A percentile compares a stretch with the other conserved stretches of the same genome.
Evolutionary conservation across 2,797 vertebrate species (phyloP).

Genomic region (Hafferia zeledoni): DNA sequence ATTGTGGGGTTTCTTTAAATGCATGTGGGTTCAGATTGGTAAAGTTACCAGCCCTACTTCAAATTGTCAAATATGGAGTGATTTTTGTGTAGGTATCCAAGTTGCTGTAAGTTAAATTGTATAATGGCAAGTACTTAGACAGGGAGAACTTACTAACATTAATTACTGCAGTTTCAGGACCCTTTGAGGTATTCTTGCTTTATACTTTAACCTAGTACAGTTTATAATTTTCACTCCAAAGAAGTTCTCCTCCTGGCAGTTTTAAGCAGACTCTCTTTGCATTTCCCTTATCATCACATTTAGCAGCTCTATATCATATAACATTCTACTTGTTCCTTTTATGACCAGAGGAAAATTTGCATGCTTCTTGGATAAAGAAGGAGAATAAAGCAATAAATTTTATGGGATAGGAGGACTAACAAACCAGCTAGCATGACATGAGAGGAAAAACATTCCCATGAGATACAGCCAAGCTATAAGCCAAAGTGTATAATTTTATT

Average conservation of each 20-base stretch:
- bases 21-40: background rate
- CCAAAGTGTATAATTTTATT: background rate
- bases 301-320: background rate
- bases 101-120: background rate
- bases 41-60: background rate
- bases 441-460: background rate
- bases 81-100: background rate
- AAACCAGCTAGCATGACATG: background rate
- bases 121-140: background rate
- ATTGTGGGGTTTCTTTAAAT: background rate
- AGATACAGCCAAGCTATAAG: background rate
- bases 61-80: background rate
- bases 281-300: background rate
- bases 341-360: background rate
- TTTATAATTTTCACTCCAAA: background rate
- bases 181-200: background rate
- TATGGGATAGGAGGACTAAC: background rate
- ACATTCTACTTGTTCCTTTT: background rate
- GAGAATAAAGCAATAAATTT: constrained; percentile 4
- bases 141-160: background rate
- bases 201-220: background rate
- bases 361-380: background rate
- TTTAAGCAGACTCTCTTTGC: background rate
- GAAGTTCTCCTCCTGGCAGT: background rate
- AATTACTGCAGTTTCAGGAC: background rate